Conservation (phyloP, 2,113 vertebrate genomes). For the Corythornis madagascariensis region DNA sequence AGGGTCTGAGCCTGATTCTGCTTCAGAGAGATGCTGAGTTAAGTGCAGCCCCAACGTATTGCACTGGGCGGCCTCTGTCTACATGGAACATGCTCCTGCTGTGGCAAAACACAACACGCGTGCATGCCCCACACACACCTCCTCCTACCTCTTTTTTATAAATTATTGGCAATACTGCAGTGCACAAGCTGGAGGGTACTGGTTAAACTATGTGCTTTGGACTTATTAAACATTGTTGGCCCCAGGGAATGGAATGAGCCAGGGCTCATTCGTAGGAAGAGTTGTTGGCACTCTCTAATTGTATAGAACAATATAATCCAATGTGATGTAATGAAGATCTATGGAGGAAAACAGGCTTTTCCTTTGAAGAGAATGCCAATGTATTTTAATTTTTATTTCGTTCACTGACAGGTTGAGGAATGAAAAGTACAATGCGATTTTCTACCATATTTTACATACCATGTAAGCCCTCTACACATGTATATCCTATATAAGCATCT, state of each 20-base stretch:
- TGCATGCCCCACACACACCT: background rate
- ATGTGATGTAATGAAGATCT: constrained; percentile 32
- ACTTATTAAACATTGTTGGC: constrained; percentile 47
- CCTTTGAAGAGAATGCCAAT: background rate
- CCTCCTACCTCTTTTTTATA: background rate
- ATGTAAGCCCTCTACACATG: background rate
- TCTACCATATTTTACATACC: background rate
- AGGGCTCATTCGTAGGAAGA: background rate
- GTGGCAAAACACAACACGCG: background rate
- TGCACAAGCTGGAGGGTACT: constrained; percentile 25
- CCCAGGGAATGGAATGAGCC: constrained; percentile 32
- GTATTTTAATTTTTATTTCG: constrained; percentile 43
- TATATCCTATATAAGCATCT: background rate
- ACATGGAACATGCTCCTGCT: background rate
- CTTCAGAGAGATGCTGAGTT: constrained; percentile 31
- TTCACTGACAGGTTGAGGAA: background rate
- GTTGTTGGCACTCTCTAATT: constrained; percentile 11
- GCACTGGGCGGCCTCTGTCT: background rate
- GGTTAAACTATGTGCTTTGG: constrained; percentile 30
- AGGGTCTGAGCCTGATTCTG: constrained; percentile 44
- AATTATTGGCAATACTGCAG: background rate
- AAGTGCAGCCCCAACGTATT: background rate
- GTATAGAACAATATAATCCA: constrained; percentile 27
- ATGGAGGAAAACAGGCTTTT: background rate
- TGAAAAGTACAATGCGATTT: background rate